Conservation (phyloP, 2,797 vertebrate species). For the Xyrichtys novacula region DNA sequence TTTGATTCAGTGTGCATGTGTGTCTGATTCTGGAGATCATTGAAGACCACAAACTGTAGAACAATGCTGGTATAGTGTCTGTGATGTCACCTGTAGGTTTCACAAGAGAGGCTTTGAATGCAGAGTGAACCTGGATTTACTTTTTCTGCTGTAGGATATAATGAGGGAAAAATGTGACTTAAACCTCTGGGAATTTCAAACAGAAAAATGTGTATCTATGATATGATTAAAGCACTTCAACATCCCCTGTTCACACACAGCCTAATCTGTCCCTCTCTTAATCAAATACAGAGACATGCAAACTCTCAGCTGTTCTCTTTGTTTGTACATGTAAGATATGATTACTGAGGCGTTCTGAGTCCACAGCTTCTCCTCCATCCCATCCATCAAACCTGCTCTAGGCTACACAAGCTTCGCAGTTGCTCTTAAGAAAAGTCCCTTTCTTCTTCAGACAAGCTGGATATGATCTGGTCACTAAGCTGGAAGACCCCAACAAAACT, state of each 20-base stretch:
- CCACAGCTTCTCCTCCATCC: not conserved
- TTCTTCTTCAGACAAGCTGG: not conserved
- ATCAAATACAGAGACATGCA: not conserved
- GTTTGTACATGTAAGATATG: not conserved
- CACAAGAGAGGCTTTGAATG: not conserved
- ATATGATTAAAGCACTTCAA: not conserved
- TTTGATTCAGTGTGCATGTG: not conserved
- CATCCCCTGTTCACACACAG: not conserved
- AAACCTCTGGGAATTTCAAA: not conserved
- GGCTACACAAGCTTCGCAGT: not conserved
- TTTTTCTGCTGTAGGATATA: not conserved
- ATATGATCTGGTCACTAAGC: not conserved
- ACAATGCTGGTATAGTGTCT: not conserved
- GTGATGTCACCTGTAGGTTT: conserved; percentile 3
- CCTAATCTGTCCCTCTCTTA: not conserved
- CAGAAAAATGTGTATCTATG: not conserved
- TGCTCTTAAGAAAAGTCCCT: not conserved
- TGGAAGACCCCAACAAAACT: too few relatives aligned
- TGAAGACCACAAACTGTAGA: not conserved
- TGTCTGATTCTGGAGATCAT: not conserved
- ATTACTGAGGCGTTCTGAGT: not conserved
- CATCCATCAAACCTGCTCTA: not conserved
- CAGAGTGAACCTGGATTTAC: not conserved
- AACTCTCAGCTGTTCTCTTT: conserved; percentile 1
- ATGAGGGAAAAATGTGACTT: not conserved